Conservation (phyloP, 1,140 invertebrate genomes). For the Cecropterus lyciades region DNA sequence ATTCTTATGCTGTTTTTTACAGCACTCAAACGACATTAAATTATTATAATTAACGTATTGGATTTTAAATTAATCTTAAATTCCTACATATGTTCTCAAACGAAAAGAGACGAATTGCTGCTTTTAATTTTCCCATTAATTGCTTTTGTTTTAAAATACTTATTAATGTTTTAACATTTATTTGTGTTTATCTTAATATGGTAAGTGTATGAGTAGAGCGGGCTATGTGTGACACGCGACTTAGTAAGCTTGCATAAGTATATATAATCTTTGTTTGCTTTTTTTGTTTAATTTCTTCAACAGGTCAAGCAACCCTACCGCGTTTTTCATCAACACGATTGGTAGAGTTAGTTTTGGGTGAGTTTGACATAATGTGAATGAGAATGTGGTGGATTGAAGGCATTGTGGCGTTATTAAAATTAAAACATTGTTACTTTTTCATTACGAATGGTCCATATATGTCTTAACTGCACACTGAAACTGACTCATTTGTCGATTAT, state of each 20-base stretch:
- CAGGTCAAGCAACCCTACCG: constrained; percentile 88
- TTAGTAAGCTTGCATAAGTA: constrained; percentile 70
- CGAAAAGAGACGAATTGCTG: not conserved
- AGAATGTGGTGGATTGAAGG: constrained; percentile 79
- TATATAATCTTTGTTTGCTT: constrained; percentile 72
- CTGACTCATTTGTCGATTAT: constrained; percentile 65
- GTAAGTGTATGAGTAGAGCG: constrained; percentile 53
- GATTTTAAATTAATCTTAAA: too few species aligned
- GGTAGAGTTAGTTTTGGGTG: constrained; percentile 89
- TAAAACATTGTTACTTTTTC: constrained; percentile 65
- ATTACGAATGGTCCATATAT: constrained; percentile 67
- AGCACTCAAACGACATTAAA: too few species aligned
- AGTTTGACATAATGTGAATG: constrained; percentile 85
- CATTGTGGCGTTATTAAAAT: constrained; percentile 77
- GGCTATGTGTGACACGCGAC: constrained; percentile 60
- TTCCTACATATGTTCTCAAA: not conserved
- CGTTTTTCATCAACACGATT: constrained; percentile 89
- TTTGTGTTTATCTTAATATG: constrained; percentile 27
- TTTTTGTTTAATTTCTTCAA: constrained; percentile 87
- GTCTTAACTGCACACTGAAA: constrained; percentile 80
- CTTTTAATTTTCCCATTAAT: not conserved
- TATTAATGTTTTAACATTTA: constrained; percentile 7
- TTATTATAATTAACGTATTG: too few species aligned
- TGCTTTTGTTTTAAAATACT: constrained; percentile 14
- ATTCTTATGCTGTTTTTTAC: too few species aligned